A percentile compares a stretch with the other conserved stretches of the same genome.
Evolutionary conservation across 2,888 invertebrate genomes (phyloP).

Genomic region (Antitype chi): DNA sequence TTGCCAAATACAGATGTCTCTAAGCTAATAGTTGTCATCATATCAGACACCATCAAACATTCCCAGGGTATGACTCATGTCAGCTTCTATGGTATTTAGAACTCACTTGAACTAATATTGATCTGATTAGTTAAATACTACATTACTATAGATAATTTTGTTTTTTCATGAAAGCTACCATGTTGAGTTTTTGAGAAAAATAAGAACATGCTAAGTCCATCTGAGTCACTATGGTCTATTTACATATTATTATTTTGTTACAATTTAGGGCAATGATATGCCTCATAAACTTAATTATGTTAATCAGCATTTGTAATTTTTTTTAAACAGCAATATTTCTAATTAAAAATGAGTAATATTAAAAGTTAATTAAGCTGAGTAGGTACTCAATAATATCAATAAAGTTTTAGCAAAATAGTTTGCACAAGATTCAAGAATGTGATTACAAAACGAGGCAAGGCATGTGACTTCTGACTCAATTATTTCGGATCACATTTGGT

Average conservation of each 20-base stretch:
- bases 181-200: neutral
- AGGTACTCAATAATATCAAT: conserved; percentile 20
- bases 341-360: neutral
- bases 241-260: conserved; percentile 15
- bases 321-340: neutral
- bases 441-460: conserved; percentile 61
- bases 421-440: conserved; percentile 61
- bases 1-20: conserved; percentile 80
- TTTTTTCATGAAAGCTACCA: neutral
- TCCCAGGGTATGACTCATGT: conserved; percentile 73
- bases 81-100: conserved; percentile 51
- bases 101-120: conserved; percentile 72
- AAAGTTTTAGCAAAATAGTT: conserved; percentile 34
- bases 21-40: conserved; percentile 66
- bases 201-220: neutral
- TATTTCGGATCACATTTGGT: conserved; percentile 73
- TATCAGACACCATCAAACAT: conserved; percentile 71
- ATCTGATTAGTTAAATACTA: conserved; percentile 34
- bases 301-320: neutral
- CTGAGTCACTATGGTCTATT: conserved; percentile 4
- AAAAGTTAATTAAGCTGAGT: conserved; percentile 2
- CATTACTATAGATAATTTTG: neutral
- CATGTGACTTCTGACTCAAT: conserved; percentile 69
- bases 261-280: neutral
- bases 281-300: neutral